Percentiles rank a stretch among this genome's conserved stretches.
Conservation (phyloP, 2,888 invertebrate genomes). For the Rhorus exstirpatorius region DNA sequence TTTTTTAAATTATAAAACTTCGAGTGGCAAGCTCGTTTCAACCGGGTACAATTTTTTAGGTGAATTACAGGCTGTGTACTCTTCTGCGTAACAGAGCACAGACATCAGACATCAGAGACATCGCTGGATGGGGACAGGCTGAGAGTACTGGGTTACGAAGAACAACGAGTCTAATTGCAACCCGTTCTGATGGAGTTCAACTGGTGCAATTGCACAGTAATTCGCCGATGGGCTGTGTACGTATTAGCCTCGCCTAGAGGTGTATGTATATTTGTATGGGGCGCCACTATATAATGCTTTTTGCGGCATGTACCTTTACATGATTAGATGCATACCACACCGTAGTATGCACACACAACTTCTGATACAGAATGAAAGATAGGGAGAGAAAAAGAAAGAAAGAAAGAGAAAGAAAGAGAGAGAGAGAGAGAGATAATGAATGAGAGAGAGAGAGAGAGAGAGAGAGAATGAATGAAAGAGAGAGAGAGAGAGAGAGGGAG, state of each 20-base stretch:
- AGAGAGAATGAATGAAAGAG: not conserved
- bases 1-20: constrained; percentile 24
- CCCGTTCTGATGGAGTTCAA: constrained; percentile 20
- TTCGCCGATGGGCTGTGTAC: constrained; percentile 8
- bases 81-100: not conserved
- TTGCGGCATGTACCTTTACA: constrained; percentile 1
- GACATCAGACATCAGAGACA: not conserved
- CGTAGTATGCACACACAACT: not conserved
- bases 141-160: constrained; percentile 36
- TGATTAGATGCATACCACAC: not conserved
- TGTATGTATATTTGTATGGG: not conserved
- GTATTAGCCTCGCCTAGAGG: not conserved
- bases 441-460: not conserved
- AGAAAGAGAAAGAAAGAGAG: not conserved
- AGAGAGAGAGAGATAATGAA: not conserved
- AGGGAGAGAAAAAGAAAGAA: not conserved
- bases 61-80: not conserved
- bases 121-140: not conserved
- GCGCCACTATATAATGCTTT: constrained; percentile 13
- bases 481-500: not conserved
- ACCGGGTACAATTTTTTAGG: constrained; percentile 7
- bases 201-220: constrained; percentile 43
- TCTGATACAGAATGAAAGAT: not conserved
- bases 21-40: not conserved
- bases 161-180: constrained; percentile 45